phyloP scores from a whole-genome alignment of 2,113 vertebrate species.

The Gasterosteus nipponicus region DNA sequence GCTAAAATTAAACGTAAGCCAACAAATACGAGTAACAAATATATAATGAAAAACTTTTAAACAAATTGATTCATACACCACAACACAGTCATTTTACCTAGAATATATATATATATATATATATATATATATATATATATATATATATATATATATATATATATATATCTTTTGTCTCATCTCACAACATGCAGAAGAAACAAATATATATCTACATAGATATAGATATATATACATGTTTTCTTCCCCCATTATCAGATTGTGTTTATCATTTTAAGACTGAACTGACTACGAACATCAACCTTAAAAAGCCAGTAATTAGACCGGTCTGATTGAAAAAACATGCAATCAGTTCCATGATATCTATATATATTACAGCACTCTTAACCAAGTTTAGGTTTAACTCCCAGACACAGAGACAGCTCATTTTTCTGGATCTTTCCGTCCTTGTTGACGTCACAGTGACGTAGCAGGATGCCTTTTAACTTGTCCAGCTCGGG shows the following conservation, averaged over 20 bases:
- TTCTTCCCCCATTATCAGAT: background rate
- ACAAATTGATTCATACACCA: background rate
- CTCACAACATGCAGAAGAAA: constrained; percentile 36
- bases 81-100: constrained; percentile 1
- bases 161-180: too few relatives aligned
- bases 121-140: background rate
- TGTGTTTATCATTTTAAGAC: background rate
- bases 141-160: background rate
- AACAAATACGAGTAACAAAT: background rate
- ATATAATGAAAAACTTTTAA: constrained; percentile 10
- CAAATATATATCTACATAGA: background rate
- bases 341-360: constrained; percentile 17
- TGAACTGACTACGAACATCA: constrained; percentile 4
- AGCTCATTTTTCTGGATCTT: constrained; percentile 97
- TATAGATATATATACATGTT: background rate
- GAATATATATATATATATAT: background rate
- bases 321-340: constrained; percentile 5
- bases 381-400: constrained; percentile 62
- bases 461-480: constrained; percentile 88
- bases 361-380: background rate
- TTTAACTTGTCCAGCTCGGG: constrained; percentile 91
- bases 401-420: constrained; percentile 92
- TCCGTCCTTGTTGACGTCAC: constrained; percentile 93
- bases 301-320: constrained; percentile 15
- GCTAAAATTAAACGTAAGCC: background rate